Evolutionary conservation across 2,113 vertebrate species (phyloP).

Genomic region (Gallinago jamesoni): DNA sequence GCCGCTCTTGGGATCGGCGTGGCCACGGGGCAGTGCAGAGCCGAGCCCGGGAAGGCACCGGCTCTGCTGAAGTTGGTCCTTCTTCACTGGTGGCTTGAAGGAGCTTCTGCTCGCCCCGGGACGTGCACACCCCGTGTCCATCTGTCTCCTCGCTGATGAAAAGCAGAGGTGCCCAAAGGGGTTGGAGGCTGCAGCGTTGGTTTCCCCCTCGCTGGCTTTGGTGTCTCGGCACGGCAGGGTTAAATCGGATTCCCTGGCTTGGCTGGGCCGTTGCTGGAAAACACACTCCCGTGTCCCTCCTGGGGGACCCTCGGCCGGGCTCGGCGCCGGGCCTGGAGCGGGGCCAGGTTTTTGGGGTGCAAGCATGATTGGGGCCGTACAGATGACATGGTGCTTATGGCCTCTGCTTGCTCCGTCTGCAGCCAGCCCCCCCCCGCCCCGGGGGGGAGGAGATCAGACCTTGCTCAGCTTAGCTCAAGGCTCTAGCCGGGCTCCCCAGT

Average conservation of each 20-base stretch:
- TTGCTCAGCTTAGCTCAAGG: not conserved
- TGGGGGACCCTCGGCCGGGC: not conserved
- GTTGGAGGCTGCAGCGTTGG: accelerated
- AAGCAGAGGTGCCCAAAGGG: accelerated
- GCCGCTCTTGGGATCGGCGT: accelerated
- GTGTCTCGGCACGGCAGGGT: not conserved
- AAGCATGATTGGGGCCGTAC: not conserved
- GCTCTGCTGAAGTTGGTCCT: not conserved
- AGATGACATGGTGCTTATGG: not conserved
- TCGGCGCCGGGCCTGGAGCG: not conserved
- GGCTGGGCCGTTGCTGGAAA: not conserved
- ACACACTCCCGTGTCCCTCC: not conserved
- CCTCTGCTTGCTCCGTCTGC: accelerated
- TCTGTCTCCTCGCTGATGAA: accelerated
- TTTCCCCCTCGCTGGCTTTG: accelerated
- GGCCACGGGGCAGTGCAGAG: accelerated
- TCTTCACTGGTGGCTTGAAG: not conserved
- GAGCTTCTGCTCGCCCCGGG: not conserved
- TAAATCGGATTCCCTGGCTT: not conserved
- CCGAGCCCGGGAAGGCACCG: accelerated
- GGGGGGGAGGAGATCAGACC: not conserved
- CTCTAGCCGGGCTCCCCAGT: not conserved
- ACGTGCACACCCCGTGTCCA: not conserved
- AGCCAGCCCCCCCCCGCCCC: not conserved
- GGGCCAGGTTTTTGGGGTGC: not conserved